Evolutionary conservation across 53 echinoderm and acorn worm genomes (phyloP).

Genomic region (Holothuria scabra): DNA sequence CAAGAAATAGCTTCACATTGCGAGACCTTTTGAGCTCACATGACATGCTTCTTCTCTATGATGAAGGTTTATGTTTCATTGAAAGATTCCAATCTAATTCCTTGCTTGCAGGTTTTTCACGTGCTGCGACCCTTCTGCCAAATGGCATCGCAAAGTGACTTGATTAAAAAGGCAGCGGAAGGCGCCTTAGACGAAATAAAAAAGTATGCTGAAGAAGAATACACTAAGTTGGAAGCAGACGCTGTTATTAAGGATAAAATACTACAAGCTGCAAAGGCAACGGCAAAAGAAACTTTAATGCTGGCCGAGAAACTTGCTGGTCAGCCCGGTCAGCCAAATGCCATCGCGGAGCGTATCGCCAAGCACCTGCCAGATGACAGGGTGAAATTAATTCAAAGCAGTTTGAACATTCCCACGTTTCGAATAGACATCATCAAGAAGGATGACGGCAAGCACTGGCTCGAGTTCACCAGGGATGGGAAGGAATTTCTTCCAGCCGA

Average conservation of each 20-base stretch:
- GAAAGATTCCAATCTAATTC: no score
- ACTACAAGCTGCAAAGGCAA: slow-evolving; percentile 34
- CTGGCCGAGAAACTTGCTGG: slow-evolving; percentile 34
- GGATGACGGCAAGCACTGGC: slow-evolving; percentile 29
- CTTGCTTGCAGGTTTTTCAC: no score
- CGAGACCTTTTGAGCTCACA: no score
- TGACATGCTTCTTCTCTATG: no score
- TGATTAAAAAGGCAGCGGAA: slow-evolving; percentile 31
- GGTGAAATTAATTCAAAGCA: slow-evolving; percentile 38
- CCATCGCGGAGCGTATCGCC: slow-evolving; percentile 16
- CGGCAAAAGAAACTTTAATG: slow-evolving; percentile 45
- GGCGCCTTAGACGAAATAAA: slow-evolving; percentile 45
- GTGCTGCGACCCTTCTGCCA: no score
- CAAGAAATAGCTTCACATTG: no score
- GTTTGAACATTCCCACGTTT: slow-evolving; percentile 51
- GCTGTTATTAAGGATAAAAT: slow-evolving; percentile 31
- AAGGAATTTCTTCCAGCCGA: slow-evolving; percentile 29
- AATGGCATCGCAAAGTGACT: slow-evolving; percentile 50
- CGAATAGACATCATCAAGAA: slow-evolving; percentile 28
- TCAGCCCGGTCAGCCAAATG: neutral
- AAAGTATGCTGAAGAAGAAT: slow-evolving; percentile 34
- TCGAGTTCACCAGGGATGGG: slow-evolving; percentile 36
- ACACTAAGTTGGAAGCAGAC: slow-evolving; percentile 38
- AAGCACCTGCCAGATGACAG: slow-evolving; percentile 50
- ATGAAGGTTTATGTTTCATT: no score